Percentiles rank a stretch among this genome's conserved stretches.
phyloP scores from a whole-genome alignment of 2,113 vertebrate species.

The Micromys minutus region DNA sequence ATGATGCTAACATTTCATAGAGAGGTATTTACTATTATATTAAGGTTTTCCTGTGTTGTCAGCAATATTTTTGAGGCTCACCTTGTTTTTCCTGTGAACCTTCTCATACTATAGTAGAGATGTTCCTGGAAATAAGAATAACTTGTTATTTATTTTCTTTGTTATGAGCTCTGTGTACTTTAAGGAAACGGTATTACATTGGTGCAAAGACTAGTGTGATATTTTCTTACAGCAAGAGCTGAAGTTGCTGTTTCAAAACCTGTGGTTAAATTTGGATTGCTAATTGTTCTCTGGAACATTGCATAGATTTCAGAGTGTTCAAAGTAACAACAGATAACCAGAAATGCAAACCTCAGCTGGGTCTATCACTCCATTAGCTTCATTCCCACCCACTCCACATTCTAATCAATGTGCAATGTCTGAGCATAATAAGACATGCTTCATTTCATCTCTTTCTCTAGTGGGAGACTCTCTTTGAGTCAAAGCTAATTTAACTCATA shows the following conservation, averaged over 20 bases:
- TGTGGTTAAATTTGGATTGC: background rate
- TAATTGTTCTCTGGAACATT: background rate
- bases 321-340: background rate
- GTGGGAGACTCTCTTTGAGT: background rate
- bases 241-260: background rate
- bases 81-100: background rate
- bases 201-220: background rate
- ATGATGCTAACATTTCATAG: background rate
- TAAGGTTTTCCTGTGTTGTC: background rate
- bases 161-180: background rate
- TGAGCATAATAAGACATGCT: background rate
- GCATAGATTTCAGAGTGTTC: background rate
- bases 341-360: background rate
- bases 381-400: background rate
- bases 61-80: background rate
- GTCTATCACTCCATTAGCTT: background rate
- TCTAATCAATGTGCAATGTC: constrained; percentile 26
- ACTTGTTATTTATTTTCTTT: background rate
- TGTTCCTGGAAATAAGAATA: background rate
- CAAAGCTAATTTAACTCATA: constrained; percentile 55
- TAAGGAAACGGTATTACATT: background rate
- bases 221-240: background rate
- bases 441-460: constrained; percentile 29
- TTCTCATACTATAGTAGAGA: background rate
- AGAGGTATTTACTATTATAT: background rate